Conservation (phyloP, 2,888 invertebrate species). For the Nomada fucata region DNA sequence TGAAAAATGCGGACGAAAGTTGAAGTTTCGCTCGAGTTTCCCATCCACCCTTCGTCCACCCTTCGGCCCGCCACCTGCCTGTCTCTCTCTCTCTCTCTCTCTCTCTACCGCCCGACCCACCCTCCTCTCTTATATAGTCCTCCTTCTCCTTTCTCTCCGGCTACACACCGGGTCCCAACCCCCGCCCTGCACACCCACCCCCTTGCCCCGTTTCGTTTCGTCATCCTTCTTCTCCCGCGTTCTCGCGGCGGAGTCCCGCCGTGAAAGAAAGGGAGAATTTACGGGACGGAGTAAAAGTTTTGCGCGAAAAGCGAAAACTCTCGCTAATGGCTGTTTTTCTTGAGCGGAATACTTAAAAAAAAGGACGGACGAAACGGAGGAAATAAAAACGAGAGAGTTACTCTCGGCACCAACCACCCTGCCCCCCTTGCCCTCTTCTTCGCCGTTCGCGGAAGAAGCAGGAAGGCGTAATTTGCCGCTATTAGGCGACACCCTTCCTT, state of each 20-base stretch:
- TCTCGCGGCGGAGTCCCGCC: constrained; percentile 25
- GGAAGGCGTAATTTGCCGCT: constrained; percentile 81
- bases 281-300: constrained; percentile 80
- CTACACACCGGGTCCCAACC: constrained; percentile 9
- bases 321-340: constrained; percentile 84
- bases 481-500: constrained; percentile 74
- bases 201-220: constrained; percentile 42
- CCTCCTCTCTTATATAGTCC: constrained; percentile 25
- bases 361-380: constrained; percentile 64
- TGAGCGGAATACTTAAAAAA: constrained; percentile 82
- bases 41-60: constrained; percentile 54
- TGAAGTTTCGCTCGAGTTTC: constrained; percentile 76
- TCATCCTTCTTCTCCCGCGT: constrained; percentile 41
- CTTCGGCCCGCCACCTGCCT: constrained; percentile 18
- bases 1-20: constrained; percentile 82
- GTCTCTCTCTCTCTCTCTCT: constrained; percentile 15
- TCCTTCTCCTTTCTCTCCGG: constrained; percentile 10
- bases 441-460: constrained; percentile 65
- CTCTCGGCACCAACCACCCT: constrained; percentile 55
- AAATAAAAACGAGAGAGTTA: constrained; percentile 79
- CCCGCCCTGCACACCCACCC: no score
- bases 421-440: constrained; percentile 68
- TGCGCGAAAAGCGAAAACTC: constrained; percentile 84
- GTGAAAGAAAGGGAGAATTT: constrained; percentile 66
- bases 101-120: background rate